phyloP scores from a whole-genome alignment of 2,888 invertebrate species.

The Cylloceria caligata region DNA sequence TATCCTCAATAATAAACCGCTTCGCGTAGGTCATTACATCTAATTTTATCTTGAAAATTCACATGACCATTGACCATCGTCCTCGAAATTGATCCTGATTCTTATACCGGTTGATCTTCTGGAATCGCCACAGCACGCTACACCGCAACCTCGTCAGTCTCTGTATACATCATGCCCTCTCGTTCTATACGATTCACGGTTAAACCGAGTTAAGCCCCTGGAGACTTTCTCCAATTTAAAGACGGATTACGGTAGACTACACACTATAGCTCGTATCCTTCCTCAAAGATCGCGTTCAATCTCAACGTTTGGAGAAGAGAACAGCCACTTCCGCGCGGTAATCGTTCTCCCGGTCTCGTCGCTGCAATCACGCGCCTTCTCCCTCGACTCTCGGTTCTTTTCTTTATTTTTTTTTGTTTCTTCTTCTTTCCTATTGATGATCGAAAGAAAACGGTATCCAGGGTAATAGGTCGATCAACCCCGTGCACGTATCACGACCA shows the following conservation, averaged over 20 bases:
- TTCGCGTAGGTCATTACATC: slow-evolving; percentile 8
- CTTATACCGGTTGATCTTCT: slow-evolving; percentile 57
- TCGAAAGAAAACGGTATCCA: slow-evolving; percentile 57
- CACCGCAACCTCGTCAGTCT: slow-evolving; percentile 36
- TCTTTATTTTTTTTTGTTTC: not conserved
- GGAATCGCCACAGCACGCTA: slow-evolving; percentile 55
- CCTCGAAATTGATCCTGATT: slow-evolving; percentile 63
- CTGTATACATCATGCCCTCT: slow-evolving; percentile 13
- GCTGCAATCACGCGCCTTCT: slow-evolving; percentile 43
- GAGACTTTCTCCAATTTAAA: slow-evolving; percentile 71
- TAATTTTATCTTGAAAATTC: slow-evolving; percentile 21
- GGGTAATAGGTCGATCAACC: slow-evolving; percentile 62
- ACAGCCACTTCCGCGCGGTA: slow-evolving; percentile 18
- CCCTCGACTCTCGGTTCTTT: slow-evolving; percentile 15
- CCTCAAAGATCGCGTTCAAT: slow-evolving; percentile 45
- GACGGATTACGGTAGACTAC: slow-evolving; percentile 65
- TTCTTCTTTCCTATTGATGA: slow-evolving; percentile 45
- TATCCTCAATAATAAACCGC: not conserved
- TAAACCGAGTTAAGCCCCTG: slow-evolving; percentile 64
- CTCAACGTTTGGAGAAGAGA: slow-evolving; percentile 37
- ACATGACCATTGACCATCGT: slow-evolving; percentile 45
- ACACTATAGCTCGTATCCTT: slow-evolving; percentile 17
- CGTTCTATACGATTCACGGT: slow-evolving; percentile 61
- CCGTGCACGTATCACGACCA: slow-evolving; percentile 41
- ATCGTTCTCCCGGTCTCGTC: slow-evolving; percentile 39